Base-by-base conservation (phyloP, 1,140 invertebrate species). In the Lysiphlebus fabarum region DNA sequence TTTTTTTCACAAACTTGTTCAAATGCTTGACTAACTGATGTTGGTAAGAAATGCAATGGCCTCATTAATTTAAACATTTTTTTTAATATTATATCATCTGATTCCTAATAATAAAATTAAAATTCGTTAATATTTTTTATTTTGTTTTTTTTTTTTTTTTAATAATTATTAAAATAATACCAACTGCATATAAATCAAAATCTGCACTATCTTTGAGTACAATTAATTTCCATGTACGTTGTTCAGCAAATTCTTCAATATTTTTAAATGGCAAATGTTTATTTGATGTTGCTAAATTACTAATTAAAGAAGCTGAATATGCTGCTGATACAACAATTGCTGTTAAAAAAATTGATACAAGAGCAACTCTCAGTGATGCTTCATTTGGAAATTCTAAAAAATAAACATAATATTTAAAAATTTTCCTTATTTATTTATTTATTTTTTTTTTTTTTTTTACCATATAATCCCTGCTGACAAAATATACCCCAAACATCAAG, bases 381-480 rank as follows among this genome's bases (percentile, higher is more conserved):
- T 43, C 48, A 4, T 12, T 10, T 7, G 61, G 61, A 44, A 58
- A 62, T 45, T 58, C 61, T 62, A 34, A 49, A 48, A 10, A 38
- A 12, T 0, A 34, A 33, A 8, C 10, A 38, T 36, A n/a, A n/a
- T n/a, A n/a, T n/a, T n/a, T n/a, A n/a, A n/a, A n/a, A n/a, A n/a
- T n/a, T n/a, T n/a, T n/a, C n/a, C n/a, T n/a, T n/a, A n/a, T n/a
- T n/a, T n/a, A n/a, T n/a, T n/a, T n/a, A n/a, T n/a, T n/a, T n/a
- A n/a, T n/a, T n/a, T n/a, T n/a, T n/a, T n/a, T n/a, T n/a, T n/a
- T 5, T 26, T 26, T 5, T 5, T 8, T 44, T 62, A 72, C 73
- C 70, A 58, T 70, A 14, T 10, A 72, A 48, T 36, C 67, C 65
- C 36, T 75, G 73, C 33, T 73, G 70, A 55, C 70, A 70, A 44